phyloP scores from a whole-genome alignment of 2,888 invertebrate species.

The Synergus gifuensis region DNA sequence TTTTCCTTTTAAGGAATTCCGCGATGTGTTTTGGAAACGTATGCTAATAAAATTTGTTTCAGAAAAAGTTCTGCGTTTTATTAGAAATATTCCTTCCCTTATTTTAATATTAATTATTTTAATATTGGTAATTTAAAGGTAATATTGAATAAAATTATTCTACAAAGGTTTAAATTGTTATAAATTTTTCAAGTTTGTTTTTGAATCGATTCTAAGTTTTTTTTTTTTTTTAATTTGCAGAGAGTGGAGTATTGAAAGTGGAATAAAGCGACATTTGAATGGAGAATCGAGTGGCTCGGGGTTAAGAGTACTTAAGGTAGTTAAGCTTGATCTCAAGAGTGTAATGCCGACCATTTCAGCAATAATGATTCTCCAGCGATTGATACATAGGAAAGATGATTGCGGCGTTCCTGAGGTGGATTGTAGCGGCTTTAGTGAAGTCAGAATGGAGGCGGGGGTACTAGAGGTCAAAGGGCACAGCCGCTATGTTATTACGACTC shows the following conservation, averaged over 20 bases:
- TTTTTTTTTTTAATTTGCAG: background rate
- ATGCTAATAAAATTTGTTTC: slow-evolving; percentile 54
- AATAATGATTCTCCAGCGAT: slow-evolving; percentile 74
- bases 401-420: slow-evolving; percentile 67
- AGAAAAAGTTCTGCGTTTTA: slow-evolving; percentile 33
- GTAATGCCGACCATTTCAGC: slow-evolving; percentile 71
- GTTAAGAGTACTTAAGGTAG: slow-evolving; percentile 53
- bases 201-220: background rate
- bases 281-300: slow-evolving; percentile 38
- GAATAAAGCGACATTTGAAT: slow-evolving; percentile 34
- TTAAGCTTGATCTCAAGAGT: slow-evolving; percentile 54
- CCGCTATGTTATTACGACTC: slow-evolving; percentile 75
- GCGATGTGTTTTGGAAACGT: slow-evolving; percentile 57
- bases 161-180: background rate
- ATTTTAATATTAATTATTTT: background rate
- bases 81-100: background rate
- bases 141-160: background rate
- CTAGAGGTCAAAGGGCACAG: slow-evolving; percentile 71
- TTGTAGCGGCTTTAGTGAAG: slow-evolving; percentile 73
- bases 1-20: slow-evolving; percentile 54
- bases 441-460: slow-evolving; percentile 65
- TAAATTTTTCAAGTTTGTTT: background rate
- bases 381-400: slow-evolving; percentile 74
- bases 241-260: background rate
- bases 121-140: too few relatives aligned